Evolutionary conservation across 2,888 invertebrate genomes (phyloP), one percentile per base, ranked within the genome.

Genomic region (Fragum sueziense): DNA sequence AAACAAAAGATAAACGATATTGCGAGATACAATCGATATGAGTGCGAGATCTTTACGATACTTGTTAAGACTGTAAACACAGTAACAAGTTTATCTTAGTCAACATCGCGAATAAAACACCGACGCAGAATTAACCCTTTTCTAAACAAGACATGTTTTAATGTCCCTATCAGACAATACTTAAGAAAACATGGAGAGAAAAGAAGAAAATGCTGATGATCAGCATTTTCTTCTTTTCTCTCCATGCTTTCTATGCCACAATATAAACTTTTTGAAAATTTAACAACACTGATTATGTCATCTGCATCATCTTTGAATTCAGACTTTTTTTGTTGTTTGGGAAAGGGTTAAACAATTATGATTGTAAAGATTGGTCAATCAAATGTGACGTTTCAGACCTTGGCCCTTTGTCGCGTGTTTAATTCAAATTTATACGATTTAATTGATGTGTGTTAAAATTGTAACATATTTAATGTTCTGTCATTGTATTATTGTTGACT

Each of bases 1-100:
- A 65, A 34, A 65, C 70, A 52, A 34, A 54, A 70, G 70, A 70
- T 70, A 34, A 17, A 33, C 22, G 70, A 70, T 70, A 70, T 22
- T 54, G 70, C 25, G 70, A 70, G 70, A 70, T 70, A 20, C 34
- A 70, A 70, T 54, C 54, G 54, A 70, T 70, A 73, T 33, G 25
- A 61, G 47, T 73, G 80, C 54, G 76, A 80, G 70, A 76, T 41
- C 2, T 62, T 62, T 54, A 59, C 68, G 76, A 76, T 72, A 70
- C 47, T 31, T 61, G 73, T 72, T 52, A 65, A 73, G 76, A 73
- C 80, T 80, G 80, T 80, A 73, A 76, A 80, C 80, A 76, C 57
- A 17, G 33, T 70, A 41, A 73, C 59, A 78, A 78, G 62, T 31
- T 14, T 74, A 74, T 78, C 78, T 61, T 22, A 34, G 41, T 27